Evolutionary conservation across 2,113 vertebrate species (phyloP).

Genomic region (Actenoides lindsayi): DNA sequence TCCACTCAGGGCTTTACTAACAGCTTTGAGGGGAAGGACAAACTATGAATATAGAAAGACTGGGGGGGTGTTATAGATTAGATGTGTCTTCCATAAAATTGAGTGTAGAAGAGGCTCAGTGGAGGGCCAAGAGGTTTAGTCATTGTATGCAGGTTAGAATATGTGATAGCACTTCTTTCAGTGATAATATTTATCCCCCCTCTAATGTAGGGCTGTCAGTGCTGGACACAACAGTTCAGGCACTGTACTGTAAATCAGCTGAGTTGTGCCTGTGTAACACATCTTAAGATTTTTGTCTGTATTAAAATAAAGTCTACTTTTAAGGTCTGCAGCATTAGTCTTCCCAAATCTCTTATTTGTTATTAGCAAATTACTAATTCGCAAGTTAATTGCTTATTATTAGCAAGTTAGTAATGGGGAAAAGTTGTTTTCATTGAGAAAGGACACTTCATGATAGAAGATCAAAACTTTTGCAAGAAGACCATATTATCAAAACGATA

Average conservation of each 20-base stretch:
- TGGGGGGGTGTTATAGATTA: background rate
- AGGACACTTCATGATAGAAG: background rate
- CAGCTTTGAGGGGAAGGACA: background rate
- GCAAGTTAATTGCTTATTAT: background rate
- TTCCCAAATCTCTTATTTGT: background rate
- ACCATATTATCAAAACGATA: accelerated
- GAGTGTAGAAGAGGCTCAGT: background rate
- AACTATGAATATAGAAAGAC: background rate
- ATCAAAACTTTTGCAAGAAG: background rate
- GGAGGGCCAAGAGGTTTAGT: background rate
- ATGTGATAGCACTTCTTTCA: background rate
- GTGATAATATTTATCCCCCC: background rate
- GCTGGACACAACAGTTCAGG: background rate
- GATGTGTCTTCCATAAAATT: background rate
- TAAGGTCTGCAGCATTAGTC: background rate
- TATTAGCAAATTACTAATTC: background rate
- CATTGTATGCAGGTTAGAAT: background rate
- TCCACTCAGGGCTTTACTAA: conserved; percentile 27
- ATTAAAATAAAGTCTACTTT: background rate
- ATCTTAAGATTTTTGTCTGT: background rate
- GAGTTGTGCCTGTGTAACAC: too few species aligned
- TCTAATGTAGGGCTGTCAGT: background rate
- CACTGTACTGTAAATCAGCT: background rate
- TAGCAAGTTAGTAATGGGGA: background rate
- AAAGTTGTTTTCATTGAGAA: background rate